phyloP scores from a whole-genome alignment of 35 echinoderm and acorn worm genomes.

The Apostichopus californicus region DNA sequence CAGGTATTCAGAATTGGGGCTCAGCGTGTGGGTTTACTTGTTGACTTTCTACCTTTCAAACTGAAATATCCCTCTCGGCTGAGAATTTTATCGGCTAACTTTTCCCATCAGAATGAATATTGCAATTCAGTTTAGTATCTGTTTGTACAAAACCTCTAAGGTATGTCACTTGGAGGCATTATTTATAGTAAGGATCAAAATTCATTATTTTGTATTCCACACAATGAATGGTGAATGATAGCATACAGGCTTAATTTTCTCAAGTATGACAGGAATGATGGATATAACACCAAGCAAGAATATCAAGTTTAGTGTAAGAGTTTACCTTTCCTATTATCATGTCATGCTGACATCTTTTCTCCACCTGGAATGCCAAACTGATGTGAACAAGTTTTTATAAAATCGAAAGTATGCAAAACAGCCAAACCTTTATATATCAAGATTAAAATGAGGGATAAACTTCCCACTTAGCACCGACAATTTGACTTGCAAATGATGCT shows the following conservation, averaged over 20 bases:
- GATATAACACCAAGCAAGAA: not conserved
- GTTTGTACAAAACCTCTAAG: constrained; percentile 1
- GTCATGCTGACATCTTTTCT: not conserved
- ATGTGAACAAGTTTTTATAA: no score
- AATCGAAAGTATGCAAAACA: no score
- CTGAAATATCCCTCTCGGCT: constrained; percentile 23
- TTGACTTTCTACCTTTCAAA: constrained; percentile 39
- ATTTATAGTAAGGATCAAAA: constrained; percentile 46
- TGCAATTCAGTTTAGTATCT: constrained; percentile 27
- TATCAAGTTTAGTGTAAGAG: not conserved
- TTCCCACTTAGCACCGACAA: no score
- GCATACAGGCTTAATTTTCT: constrained; percentile 8
- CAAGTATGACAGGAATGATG: constrained; percentile 15
- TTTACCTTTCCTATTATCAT: not conserved
- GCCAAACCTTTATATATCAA: no score
- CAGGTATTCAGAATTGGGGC: not conserved
- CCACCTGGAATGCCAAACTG: not conserved
- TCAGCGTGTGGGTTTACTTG: constrained; percentile 23
- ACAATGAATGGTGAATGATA: constrained; percentile 41
- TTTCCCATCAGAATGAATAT: constrained; percentile 1
- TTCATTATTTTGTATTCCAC: constrained; percentile 26
- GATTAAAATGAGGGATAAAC: no score
- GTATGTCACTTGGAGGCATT: constrained; percentile 40
- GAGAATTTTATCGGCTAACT: not conserved
- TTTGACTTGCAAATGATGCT: no score